These are phyloP conservation scores for Charina bottae DNA, from an alignment of 2,113 vertebrate species.

Conservation along the genomic window DNA sequence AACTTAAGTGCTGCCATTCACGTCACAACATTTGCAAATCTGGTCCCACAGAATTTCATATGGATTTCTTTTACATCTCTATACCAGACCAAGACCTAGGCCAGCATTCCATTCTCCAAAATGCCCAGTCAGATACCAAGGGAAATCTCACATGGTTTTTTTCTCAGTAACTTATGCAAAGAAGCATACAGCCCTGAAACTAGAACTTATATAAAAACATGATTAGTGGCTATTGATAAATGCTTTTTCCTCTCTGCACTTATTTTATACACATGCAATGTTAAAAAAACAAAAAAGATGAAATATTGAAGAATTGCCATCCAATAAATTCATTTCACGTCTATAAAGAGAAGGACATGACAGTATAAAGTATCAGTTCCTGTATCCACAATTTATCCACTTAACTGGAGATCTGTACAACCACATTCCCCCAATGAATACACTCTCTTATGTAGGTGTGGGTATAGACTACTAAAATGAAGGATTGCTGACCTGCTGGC, in stretches of 20 bases:
- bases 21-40: background rate
- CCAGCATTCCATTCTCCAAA: background rate
- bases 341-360: background rate
- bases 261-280: background rate
- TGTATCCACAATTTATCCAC: background rate
- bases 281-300: background rate
- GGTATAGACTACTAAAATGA: conserved; percentile 30
- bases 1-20: background rate
- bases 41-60: background rate
- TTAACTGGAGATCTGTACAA: background rate
- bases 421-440: background rate
- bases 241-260: background rate
- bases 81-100: background rate
- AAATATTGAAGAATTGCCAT: background rate
- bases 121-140: background rate
- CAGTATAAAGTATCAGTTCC: background rate
- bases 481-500: conserved; percentile 23
- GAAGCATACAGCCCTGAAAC: background rate
- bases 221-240: background rate
- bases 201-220: background rate
- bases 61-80: background rate
- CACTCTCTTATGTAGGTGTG: background rate
- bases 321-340: background rate
- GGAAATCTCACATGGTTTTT: background rate
- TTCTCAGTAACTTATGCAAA: background rate